A percentile compares a stretch with the other conserved stretches of the same genome.
phyloP scores from a whole-genome alignment of 2,113 vertebrate genomes.

The Entosphenus tridentatus region DNA sequence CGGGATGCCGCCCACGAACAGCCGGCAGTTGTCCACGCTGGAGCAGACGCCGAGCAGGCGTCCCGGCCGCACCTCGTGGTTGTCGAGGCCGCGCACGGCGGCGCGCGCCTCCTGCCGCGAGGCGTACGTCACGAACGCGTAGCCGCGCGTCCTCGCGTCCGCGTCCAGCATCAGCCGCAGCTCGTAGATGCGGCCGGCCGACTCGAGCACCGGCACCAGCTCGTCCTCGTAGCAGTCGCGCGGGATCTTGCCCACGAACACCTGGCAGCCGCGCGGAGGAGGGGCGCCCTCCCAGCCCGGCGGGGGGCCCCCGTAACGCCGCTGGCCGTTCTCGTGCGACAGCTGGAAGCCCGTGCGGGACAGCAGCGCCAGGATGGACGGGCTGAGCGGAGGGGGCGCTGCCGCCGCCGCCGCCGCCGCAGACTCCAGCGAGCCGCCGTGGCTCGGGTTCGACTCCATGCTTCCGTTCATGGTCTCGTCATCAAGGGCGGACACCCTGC shows the following conservation, averaged over 20 bases:
- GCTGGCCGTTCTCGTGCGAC: slow-evolving; percentile 1
- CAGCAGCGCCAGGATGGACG: background rate
- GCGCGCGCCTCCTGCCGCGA: slow-evolving; percentile 52
- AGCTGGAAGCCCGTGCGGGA: slow-evolving; percentile 1
- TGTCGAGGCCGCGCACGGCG: slow-evolving; percentile 63
- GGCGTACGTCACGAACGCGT: slow-evolving; percentile 84
- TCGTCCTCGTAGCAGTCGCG: slow-evolving; percentile 79
- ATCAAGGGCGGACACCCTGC: too few species aligned
- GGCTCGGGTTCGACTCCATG: too few species aligned
- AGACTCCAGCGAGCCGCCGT: too few species aligned
- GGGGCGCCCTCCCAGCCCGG: slow-evolving; percentile 65
- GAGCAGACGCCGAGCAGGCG: slow-evolving; percentile 77
- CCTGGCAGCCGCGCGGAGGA: slow-evolving; percentile 79
- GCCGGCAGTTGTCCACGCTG: slow-evolving; percentile 74
- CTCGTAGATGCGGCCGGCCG: slow-evolving; percentile 62
- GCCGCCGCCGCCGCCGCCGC: too few species aligned
- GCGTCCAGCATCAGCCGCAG: slow-evolving; percentile 96
- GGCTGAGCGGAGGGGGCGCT: too few species aligned
- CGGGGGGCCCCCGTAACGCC: slow-evolving; percentile 1
- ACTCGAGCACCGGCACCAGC: slow-evolving; percentile 67
- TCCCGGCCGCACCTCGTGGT: slow-evolving; percentile 60
- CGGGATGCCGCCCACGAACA: slow-evolving; percentile 78
- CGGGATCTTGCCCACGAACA: slow-evolving; percentile 92
- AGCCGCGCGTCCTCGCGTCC: slow-evolving; percentile 80
- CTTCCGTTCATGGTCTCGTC: too few species aligned